These are phyloP conservation scores for Acridotheres tristis DNA, from an alignment of 2,797 vertebrate genomes.

Conservation along the genomic window DNA sequence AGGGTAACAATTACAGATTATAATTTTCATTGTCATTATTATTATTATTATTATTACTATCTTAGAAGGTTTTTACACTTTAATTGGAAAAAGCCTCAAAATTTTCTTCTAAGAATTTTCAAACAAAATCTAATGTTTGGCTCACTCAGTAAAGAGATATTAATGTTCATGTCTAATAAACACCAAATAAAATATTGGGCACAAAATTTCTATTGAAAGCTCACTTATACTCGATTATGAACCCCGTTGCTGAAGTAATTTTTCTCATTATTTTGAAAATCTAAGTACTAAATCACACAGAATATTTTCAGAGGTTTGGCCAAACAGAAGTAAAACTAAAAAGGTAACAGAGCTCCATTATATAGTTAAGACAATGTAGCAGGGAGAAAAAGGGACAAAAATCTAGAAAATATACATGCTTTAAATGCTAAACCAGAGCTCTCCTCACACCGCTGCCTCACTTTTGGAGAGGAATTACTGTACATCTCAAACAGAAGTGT, in stretches of 20 bases:
- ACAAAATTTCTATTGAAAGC: neutral
- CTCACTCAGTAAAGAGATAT: neutral
- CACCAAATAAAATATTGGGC: neutral
- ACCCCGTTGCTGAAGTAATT: neutral
- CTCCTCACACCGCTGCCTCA: neutral
- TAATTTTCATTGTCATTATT: too few relatives aligned
- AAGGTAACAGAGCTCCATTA: neutral
- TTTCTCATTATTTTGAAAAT: neutral
- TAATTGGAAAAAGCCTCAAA: neutral
- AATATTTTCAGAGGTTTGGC: neutral
- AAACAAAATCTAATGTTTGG: neutral
- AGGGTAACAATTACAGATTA: neutral
- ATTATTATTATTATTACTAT: too few relatives aligned
- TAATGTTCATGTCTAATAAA: neutral
- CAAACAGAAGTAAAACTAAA: neutral
- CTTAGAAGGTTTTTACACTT: neutral
- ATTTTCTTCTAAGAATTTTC: neutral
- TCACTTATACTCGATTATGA: neutral
- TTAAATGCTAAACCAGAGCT: neutral
- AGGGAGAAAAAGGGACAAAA: neutral
- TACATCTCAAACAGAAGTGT: neutral
- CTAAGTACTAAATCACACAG: neutral
- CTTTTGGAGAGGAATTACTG: neutral
- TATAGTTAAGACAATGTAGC: neutral
- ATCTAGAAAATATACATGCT: neutral